Evolutionary conservation across 2,797 vertebrate genomes (phyloP).

Genomic region (Paramormyrops hopkinsi): DNA sequence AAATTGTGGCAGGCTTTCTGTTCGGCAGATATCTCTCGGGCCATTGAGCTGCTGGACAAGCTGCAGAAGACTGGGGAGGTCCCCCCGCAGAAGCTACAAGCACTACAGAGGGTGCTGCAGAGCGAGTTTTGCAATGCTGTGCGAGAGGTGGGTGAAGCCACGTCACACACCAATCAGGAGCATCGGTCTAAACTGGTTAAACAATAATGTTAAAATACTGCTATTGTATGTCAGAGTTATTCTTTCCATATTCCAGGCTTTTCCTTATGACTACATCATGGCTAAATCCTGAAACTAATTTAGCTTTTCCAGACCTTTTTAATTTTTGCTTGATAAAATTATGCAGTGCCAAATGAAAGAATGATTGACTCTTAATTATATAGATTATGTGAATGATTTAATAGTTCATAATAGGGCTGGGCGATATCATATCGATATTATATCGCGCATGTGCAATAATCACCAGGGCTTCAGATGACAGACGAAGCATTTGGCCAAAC

Average conservation of each 20-base stretch:
- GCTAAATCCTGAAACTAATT: neutral
- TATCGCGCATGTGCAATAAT: too few species aligned
- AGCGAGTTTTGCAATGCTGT: constrained; percentile 98
- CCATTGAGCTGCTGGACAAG: constrained; percentile 94
- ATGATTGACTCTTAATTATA: neutral
- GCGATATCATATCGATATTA: too few species aligned
- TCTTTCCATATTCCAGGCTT: neutral
- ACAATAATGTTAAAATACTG: neutral
- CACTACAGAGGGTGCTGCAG: constrained; percentile 91
- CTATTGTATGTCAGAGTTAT: neutral
- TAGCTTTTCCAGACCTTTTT: neutral
- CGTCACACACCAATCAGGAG: neutral
- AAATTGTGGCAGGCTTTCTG: neutral
- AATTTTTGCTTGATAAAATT: neutral
- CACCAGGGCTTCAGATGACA: too few species aligned
- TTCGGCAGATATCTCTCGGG: constrained; percentile 85
- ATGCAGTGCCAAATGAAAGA: neutral
- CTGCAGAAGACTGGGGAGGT: constrained; percentile 93
- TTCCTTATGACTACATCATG: neutral
- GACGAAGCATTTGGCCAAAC: too few species aligned
- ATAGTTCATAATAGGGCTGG: neutral
- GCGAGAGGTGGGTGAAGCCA: constrained; percentile 73
- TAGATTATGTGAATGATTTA: neutral
- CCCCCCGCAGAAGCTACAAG: constrained; percentile 93
- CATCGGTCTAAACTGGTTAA: neutral